Base-by-base conservation (phyloP, 2,888 invertebrate genomes). In the Callimorpha dominula region DNA sequence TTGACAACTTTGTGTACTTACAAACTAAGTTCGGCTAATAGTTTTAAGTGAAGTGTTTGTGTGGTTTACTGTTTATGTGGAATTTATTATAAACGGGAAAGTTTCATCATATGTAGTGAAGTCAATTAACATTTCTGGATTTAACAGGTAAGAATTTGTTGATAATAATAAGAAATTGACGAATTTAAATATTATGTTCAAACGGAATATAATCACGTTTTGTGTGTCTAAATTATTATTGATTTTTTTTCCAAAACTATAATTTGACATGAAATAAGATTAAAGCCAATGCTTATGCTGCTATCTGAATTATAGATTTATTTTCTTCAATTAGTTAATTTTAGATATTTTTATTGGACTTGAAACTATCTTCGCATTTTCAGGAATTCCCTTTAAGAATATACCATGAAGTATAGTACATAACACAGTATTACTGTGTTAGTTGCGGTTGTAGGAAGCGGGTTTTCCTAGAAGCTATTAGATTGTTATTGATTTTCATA, bases 31-130 rank as follows among this genome's bases (percentile, higher is more conserved):
- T 79, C 65, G 63, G 74, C 46, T 81, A 71, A 83, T 80, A 81
- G 79, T 82, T 84, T 79, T 50, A 70, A 72, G 84, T 84, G 84
- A 82, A 81, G 84, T 84, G 84, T 49, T 52, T 76, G 83, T 82
- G 84, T 66, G 73, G 77, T 80, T 79, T 79, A 81, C 83, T 84
- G 75, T 81, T 79, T 74, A 65, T 73, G 83, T 84, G 84, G n/a
- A 73, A 76, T 73, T 80, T 73, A 72, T 75, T 70, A 78, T 72
- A 79, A 81, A 84, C 79, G 77, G 84, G 78, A 73, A 78, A 78
- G 79, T 83, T 80, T 68, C 65, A 62, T 31, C 17, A 65, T 65
- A 64, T 70, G 65, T 63, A 73, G 84, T 83, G 81, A 76, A 76
- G 69, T 76, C 54, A 57, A 66, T 75, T 73, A 60, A 49, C 73